Percentiles rank a stretch among this genome's conserved stretches.
Evolutionary conservation across 2,888 invertebrate genomes (phyloP).

Genomic region (Eilema sororculum): DNA sequence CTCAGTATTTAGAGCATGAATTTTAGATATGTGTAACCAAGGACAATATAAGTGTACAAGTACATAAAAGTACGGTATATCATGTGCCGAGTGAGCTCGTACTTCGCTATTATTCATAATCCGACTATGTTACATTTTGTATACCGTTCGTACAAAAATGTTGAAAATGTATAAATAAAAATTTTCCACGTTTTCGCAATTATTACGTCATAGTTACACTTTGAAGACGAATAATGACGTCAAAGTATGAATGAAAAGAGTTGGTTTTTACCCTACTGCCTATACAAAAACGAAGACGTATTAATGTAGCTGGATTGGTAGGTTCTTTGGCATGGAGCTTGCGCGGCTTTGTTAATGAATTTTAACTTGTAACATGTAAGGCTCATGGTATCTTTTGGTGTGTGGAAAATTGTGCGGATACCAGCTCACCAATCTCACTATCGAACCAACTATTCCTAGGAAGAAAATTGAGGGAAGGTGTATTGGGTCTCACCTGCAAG

Average conservation of each 20-base stretch:
- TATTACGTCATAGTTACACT: constrained; percentile 32
- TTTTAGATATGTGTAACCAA: constrained; percentile 70
- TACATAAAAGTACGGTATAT: constrained; percentile 55
- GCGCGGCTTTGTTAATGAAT: no score
- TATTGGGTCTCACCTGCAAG: no score
- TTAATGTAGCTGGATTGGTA: background rate
- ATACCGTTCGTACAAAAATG: constrained; percentile 39
- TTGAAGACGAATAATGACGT: constrained; percentile 13
- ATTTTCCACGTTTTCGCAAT: constrained; percentile 33
- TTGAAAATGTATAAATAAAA: constrained; percentile 24
- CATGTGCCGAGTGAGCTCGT: constrained; percentile 52
- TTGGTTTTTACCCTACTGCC: background rate
- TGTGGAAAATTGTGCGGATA: no score
- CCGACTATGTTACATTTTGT: constrained; percentile 40
- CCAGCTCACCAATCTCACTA: no score
- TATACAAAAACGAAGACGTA: background rate
- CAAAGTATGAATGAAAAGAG: background rate
- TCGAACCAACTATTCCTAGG: no score
- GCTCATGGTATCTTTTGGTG: no score
- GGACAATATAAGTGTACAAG: constrained; percentile 55
- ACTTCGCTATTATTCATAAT: constrained; percentile 53
- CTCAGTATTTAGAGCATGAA: constrained; percentile 74
- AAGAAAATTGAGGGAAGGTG: no score
- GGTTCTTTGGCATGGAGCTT: no score
- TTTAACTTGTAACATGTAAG: no score